Evolutionary conservation across 2,113 vertebrate species (phyloP).

Genomic region (Verasper variegatus): DNA sequence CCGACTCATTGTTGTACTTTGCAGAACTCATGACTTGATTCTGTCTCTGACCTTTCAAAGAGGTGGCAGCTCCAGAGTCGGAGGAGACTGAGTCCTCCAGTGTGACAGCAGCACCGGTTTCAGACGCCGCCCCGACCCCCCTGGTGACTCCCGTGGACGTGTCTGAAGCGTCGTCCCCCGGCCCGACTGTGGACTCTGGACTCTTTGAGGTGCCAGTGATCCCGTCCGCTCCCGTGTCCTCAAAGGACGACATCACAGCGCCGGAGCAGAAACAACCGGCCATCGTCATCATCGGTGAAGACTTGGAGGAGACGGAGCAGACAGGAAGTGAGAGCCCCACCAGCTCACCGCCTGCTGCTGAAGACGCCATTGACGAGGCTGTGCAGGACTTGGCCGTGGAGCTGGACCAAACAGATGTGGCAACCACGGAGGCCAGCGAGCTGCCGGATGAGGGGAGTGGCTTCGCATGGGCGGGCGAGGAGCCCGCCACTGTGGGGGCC

Average conservation of each 20-base stretch:
- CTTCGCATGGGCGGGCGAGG: slow-evolving; percentile 38
- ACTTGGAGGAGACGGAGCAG: slow-evolving; percentile 8
- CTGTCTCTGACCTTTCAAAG: slow-evolving; percentile 57
- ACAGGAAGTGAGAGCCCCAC: slow-evolving; percentile 14
- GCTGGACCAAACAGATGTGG: slow-evolving; percentile 33
- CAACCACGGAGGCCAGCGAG: slow-evolving; percentile 55
- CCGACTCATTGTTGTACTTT: slow-evolving; percentile 17
- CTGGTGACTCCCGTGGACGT: neutral
- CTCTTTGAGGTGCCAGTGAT: slow-evolving; percentile 56
- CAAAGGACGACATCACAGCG: slow-evolving; percentile 11
- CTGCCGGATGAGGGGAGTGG: slow-evolving; percentile 72
- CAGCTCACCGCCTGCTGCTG: fast-evolving
- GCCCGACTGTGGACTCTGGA: slow-evolving; percentile 49
- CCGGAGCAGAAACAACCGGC: slow-evolving; percentile 14
- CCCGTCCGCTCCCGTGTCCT: slow-evolving; percentile 11
- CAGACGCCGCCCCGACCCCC: slow-evolving; percentile 31
- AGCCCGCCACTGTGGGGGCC: slow-evolving; percentile 18
- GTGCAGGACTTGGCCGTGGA: slow-evolving; percentile 65
- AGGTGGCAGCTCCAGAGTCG: slow-evolving; percentile 38
- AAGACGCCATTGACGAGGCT: neutral
- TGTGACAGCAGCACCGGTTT: slow-evolving; percentile 16
- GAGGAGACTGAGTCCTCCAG: slow-evolving; percentile 32
- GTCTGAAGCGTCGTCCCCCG: slow-evolving; percentile 21
- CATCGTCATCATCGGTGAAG: slow-evolving; percentile 53
- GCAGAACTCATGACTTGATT: slow-evolving; percentile 16